Percentiles rank a stretch among this genome's conserved stretches.
Conservation (phyloP, 1,140 invertebrate genomes). For the Cydia amplana region DNA sequence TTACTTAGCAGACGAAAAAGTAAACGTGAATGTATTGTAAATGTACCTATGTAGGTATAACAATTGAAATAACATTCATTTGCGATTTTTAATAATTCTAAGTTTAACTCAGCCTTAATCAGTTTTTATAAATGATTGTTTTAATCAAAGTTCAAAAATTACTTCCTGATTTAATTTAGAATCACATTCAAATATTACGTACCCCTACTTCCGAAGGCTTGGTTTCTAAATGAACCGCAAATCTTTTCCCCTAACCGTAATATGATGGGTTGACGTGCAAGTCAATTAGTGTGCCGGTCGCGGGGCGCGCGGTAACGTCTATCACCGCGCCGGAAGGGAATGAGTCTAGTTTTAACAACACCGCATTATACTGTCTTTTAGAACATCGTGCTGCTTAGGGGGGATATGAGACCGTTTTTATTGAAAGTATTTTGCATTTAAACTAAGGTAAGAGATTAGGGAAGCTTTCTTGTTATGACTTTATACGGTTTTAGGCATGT, state of each 20-base stretch:
- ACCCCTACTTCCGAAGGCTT: constrained; percentile 11
- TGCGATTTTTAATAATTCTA: too few species aligned
- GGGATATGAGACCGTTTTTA: not conserved
- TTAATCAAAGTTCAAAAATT: not conserved
- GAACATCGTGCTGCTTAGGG: constrained; percentile 36
- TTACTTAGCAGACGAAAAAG: too few species aligned
- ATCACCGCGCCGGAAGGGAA: constrained; percentile 65
- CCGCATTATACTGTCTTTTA: constrained; percentile 50
- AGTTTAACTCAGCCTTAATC: not conserved
- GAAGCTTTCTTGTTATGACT: not conserved
- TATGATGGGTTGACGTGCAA: constrained; percentile 57
- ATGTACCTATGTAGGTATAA: too few species aligned
- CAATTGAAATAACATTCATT: too few species aligned
- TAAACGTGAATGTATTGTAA: too few species aligned
- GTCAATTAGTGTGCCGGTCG: constrained; percentile 60
- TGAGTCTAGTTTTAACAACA: constrained; percentile 58
- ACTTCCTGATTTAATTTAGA: not conserved
- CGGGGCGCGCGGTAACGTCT: constrained; percentile 49
- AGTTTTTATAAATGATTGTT: not conserved
- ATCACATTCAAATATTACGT: not conserved
- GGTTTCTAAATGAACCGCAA: constrained; percentile 38
- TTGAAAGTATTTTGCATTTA: constrained; percentile 15
- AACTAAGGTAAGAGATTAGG: not conserved
- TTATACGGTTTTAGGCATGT: not conserved
- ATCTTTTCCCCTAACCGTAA: constrained; percentile 45